phyloP scores from a whole-genome alignment of 2,888 invertebrate species.

The Meghimatium bilineatum region DNA sequence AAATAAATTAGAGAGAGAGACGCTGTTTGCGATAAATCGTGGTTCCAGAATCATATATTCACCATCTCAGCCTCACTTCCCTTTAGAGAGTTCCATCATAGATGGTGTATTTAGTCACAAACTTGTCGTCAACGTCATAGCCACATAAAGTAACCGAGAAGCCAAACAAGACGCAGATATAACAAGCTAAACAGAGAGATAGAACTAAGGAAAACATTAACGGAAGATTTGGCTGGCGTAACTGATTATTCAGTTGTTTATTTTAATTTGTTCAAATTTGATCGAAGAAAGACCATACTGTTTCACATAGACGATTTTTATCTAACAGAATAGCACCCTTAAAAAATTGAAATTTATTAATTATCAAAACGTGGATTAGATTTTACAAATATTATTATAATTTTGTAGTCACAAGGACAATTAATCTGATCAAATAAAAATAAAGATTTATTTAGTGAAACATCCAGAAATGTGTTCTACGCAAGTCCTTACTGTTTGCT shows the following conservation, averaged over 20 bases:
- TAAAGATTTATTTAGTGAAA: background rate
- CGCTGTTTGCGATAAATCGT: no score
- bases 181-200: background rate
- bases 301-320: no score
- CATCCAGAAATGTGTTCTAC: conserved; percentile 4
- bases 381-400: no score
- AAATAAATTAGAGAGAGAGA: no score
- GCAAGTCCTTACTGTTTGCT: background rate
- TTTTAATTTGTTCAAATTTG: no score
- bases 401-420: background rate
- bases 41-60: no score
- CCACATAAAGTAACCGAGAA: background rate
- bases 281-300: no score
- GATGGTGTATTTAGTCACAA: background rate
- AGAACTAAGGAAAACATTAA: background rate
- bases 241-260: no score
- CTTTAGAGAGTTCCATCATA: background rate
- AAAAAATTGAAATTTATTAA: no score
- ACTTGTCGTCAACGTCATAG: background rate
- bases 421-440: background rate
- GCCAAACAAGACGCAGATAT: background rate
- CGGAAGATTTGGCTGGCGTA: background rate
- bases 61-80: no score
- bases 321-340: no score
- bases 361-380: no score